These are phyloP conservation scores for Odontesthes bonariensis DNA, from an alignment of 2,113 vertebrate genomes.

Conservation along the genomic window DNA sequence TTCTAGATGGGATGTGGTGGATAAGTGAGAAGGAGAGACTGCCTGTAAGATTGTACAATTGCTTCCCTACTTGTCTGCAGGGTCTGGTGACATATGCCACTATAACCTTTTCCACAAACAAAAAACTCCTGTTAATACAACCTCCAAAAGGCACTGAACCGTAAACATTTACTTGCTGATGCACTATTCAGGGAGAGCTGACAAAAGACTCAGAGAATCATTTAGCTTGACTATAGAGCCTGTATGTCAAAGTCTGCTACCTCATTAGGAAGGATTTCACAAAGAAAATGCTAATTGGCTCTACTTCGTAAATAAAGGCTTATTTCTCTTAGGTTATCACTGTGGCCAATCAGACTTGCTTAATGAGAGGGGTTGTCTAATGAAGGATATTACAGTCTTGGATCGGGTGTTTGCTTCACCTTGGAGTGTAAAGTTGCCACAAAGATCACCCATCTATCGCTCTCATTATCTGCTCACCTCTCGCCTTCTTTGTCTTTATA, in stretches of 20 bases:
- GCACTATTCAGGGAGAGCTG: conserved; percentile 36
- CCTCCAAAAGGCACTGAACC: conserved; percentile 44
- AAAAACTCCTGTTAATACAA: conserved; percentile 20
- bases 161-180: conserved; percentile 67
- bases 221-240: conserved; percentile 49
- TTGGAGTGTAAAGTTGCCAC: conserved; percentile 36
- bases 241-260: conserved; percentile 53
- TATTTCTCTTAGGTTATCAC: conserved; percentile 44
- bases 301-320: conserved; percentile 67
- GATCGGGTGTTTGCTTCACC: conserved; percentile 45
- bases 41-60: not conserved
- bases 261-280: conserved; percentile 72
- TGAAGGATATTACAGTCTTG: conserved; percentile 56
- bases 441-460: conserved; percentile 42
- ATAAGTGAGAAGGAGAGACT: conserved; percentile 14
- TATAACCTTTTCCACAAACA: conserved; percentile 44
- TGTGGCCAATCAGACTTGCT: conserved; percentile 32
- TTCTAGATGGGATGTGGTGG: conserved; percentile 16
- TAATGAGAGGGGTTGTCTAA: conserved; percentile 71
- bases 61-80: conserved; percentile 4
- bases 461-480: conserved; percentile 49
- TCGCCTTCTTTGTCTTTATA: conserved; percentile 14
- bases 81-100: conserved; percentile 6
- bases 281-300: conserved; percentile 76
- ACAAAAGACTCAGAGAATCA: conserved; percentile 35